Conservation (phyloP, 2,797 vertebrate species). For the Valencia hispanica region DNA sequence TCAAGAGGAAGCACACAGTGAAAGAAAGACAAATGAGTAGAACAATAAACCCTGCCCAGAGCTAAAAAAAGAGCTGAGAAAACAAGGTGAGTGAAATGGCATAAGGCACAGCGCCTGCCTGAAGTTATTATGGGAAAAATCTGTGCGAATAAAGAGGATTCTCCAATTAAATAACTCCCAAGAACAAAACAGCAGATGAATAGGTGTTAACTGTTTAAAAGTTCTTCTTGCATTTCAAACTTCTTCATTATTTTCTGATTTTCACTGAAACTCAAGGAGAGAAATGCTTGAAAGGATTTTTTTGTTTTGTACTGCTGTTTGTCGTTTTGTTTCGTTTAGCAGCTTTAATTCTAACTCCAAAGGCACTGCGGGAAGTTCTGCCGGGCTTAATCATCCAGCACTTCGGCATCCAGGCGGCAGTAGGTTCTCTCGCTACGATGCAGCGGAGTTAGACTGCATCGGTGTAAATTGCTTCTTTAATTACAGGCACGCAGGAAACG, state of each 20-base stretch:
- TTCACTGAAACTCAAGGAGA: slow-evolving; percentile 34
- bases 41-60: slow-evolving; percentile 61
- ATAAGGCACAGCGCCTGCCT: slow-evolving; percentile 30
- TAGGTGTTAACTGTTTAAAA: slow-evolving; percentile 25
- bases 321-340: slow-evolving; percentile 28
- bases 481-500: slow-evolving; percentile 63
- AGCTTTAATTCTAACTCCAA: slow-evolving; percentile 58
- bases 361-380: slow-evolving; percentile 39
- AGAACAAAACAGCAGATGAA: slow-evolving; percentile 32
- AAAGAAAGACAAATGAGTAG: slow-evolving; percentile 60
- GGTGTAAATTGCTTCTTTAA: slow-evolving; percentile 76
- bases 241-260: slow-evolving; percentile 47
- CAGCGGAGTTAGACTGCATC: slow-evolving; percentile 55
- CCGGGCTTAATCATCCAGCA: slow-evolving; percentile 30
- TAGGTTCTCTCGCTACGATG: slow-evolving; percentile 37
- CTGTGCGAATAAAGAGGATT: slow-evolving; percentile 35
- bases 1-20: slow-evolving; percentile 53
- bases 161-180: slow-evolving; percentile 44
- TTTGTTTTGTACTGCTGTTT: slow-evolving; percentile 37
- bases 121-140: slow-evolving; percentile 38
- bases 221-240: slow-evolving; percentile 19
- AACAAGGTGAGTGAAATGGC: slow-evolving; percentile 49
- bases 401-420: slow-evolving; percentile 24
- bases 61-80: slow-evolving; percentile 46
- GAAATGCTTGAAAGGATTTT: slow-evolving; percentile 34